Conservation (phyloP, 2,797 vertebrate genomes). For the Coreius guichenoti region DNA sequence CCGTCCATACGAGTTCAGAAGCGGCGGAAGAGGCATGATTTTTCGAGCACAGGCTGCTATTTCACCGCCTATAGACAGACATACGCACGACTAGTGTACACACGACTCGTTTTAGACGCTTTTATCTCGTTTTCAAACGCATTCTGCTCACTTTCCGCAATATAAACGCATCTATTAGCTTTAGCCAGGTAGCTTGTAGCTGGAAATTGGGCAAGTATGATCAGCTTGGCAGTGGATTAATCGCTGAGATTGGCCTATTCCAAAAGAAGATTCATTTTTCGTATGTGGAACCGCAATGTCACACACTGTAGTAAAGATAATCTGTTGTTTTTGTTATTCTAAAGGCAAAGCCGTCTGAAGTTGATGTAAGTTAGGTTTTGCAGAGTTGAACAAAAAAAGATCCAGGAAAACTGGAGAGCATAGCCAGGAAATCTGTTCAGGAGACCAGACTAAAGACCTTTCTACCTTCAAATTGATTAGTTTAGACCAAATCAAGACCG, state of each 20-base stretch:
- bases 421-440: conserved; percentile 63
- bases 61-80: conserved; percentile 55
- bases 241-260: conserved; percentile 10
- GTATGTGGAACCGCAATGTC: conserved; percentile 7
- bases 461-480: background rate
- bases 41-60: conserved; percentile 65
- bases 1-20: conserved; percentile 32
- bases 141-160: background rate
- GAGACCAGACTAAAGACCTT: conserved; percentile 8
- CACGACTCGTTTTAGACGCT: background rate
- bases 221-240: conserved; percentile 14
- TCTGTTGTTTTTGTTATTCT: background rate
- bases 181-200: conserved; percentile 39
- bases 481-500: conserved; percentile 8
- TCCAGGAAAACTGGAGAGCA: conserved; percentile 11
- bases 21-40: conserved; percentile 59
- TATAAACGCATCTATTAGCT: conserved; percentile 11
- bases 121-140: background rate
- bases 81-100: background rate
- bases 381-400: background rate
- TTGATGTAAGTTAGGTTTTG: background rate
- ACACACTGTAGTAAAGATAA: background rate
- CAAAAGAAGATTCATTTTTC: conserved; percentile 2
- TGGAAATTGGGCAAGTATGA: background rate
- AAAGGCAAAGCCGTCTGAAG: background rate